phyloP scores from a whole-genome alignment of 2,797 vertebrate genomes.

The Philypnodon macrostomus region DNA sequence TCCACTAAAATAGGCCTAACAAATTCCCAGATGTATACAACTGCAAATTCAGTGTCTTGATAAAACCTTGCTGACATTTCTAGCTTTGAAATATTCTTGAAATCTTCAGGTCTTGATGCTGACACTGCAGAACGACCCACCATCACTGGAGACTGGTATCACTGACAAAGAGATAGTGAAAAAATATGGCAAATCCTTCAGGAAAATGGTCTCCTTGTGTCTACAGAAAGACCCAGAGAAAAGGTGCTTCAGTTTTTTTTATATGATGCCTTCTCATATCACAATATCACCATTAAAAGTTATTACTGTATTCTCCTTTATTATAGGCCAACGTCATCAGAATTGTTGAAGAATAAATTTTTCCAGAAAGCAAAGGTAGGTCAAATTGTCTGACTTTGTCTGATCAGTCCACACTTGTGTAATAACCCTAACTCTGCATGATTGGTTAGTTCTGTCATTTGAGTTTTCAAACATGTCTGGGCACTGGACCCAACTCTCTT shows the following conservation, averaged over 20 bases:
- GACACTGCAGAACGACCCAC: constrained; percentile 94
- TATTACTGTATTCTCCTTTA: not conserved
- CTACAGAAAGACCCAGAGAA: constrained; percentile 98
- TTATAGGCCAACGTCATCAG: constrained; percentile 90
- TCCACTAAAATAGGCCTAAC: too few relatives aligned
- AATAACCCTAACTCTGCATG: too few relatives aligned
- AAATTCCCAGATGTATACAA: too few relatives aligned
- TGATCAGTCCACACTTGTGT: too few relatives aligned
- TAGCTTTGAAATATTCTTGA: not conserved
- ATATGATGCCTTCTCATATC: too few relatives aligned
- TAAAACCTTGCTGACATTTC: not conserved
- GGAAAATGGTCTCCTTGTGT: constrained; percentile 96
- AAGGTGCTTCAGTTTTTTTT: constrained; percentile 72
- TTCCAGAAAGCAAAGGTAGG: constrained; percentile 97
- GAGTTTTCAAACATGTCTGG: too few relatives aligned
- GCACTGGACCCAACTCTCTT: too few relatives aligned
- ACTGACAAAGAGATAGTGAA: constrained; percentile 97
- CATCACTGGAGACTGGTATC: constrained; percentile 91
- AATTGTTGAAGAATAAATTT: constrained; percentile 95
- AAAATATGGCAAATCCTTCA: constrained; percentile 96
- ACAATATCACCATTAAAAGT: too few relatives aligned
- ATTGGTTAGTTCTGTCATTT: too few relatives aligned
- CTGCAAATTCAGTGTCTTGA: not conserved
- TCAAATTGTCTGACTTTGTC: constrained; percentile 10
- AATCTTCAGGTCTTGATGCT: constrained; percentile 89